Evolutionary conservation across 2,113 vertebrate genomes (phyloP), one percentile per base, ranked within the genome.

Genomic region (Ascaphus truei): DNA sequence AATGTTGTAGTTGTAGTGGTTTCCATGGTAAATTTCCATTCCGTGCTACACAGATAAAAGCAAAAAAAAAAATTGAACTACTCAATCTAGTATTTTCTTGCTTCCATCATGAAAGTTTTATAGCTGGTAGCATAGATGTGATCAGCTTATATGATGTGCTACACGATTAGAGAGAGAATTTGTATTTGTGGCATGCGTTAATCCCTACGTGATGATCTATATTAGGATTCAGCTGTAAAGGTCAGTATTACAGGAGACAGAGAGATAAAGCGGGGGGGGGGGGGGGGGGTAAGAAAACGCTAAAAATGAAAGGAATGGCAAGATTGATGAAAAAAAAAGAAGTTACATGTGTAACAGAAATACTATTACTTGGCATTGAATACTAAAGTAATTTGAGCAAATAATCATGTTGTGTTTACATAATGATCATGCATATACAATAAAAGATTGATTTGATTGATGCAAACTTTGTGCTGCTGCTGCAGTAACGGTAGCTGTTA

Each of bases 201-300:
- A 72, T 55, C 27, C 41, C 71, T 73, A 25, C 37, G 58, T 69
- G 27, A 15, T 62, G 33, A 57, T 59, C 57, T 72, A 74, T 76
- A 74, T 39, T 71, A 71, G 30, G 51, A 34, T 27, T 57, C 26
- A 20, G 23, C 30, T 75, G 22, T 61, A 47, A 51, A 71, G 61
- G 12, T 74, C 41, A 67, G 27, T 27, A 72, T 33, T 67, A 80
- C 62, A 57, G 29, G 31, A 39, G n/a, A 62, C 65, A 25, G 18
- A 45, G 13, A 57, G 30, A 52, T 1, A 27, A 18, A 18, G 4
- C 34, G 36, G 2, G 34, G 23, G 30, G 7, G 39, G 16, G n/a
- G 4, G 33, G 36, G 2, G 34, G 23, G 30, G 7, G 39, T 50
- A 31, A 4, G 7, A 25, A 31, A 16, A 51, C n/a, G n/a, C n/a